Evolutionary conservation across 2,888 invertebrate genomes (phyloP).

Genomic region (Perdita meconis): DNA sequence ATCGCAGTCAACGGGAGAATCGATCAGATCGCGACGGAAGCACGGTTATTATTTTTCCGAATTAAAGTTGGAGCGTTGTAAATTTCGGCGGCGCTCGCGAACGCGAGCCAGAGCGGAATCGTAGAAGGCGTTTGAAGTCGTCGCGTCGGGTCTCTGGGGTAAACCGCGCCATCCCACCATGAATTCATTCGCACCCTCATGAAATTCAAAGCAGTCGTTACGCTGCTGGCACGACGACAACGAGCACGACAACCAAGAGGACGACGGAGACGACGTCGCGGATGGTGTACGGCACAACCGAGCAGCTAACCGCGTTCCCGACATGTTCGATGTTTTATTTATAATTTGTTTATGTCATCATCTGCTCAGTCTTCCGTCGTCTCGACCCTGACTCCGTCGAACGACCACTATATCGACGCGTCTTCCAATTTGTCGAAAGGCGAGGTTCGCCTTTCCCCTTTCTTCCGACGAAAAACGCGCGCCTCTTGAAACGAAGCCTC

Average conservation of each 20-base stretch:
- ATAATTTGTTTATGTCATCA: constrained; percentile 79
- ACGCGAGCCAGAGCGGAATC: constrained; percentile 6
- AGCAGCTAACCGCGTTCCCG: constrained; percentile 41
- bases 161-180: constrained; percentile 74
- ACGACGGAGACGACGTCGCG: constrained; percentile 45
- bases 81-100: constrained; percentile 23
- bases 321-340: constrained; percentile 81
- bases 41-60: constrained; percentile 53
- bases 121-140: constrained; percentile 65
- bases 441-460: not conserved
- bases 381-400: constrained; percentile 37
- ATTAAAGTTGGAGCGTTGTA: constrained; percentile 42
- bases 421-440: not conserved
- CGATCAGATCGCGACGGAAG: not conserved
- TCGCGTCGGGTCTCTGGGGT: constrained; percentile 69
- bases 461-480: too few relatives aligned
- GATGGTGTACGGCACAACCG: constrained; percentile 33
- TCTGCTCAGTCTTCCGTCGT: constrained; percentile 64
- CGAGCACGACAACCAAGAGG: constrained; percentile 54
- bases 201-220: constrained; percentile 83
- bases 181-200: constrained; percentile 80
- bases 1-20: not conserved
- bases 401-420: not conserved
- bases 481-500: too few relatives aligned
- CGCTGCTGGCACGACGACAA: constrained; percentile 76